Evolutionary conservation across 2,113 vertebrate species (phyloP).

Genomic region (Pipa parva): DNA sequence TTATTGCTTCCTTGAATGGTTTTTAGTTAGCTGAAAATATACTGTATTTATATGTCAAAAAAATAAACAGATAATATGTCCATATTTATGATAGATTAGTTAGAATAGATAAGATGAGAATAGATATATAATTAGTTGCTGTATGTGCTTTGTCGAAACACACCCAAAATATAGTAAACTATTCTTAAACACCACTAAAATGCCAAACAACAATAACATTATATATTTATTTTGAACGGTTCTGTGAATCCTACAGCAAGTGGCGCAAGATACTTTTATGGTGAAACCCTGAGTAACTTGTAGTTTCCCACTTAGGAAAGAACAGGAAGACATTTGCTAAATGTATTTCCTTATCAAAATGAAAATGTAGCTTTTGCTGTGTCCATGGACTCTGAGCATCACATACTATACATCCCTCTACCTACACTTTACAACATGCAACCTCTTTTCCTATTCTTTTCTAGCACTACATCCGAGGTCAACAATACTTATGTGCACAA

Average conservation of each 20-base stretch:
- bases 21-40: too few relatives aligned
- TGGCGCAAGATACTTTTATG: neutral
- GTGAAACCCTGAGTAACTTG: constrained; percentile 17
- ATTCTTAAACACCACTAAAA: too few relatives aligned
- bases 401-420: neutral
- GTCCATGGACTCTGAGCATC: neutral
- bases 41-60: too few relatives aligned
- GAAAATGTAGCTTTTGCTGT: constrained; percentile 27
- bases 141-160: too few relatives aligned
- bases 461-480: constrained; percentile 15
- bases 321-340: constrained; percentile 69
- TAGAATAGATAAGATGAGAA: too few relatives aligned
- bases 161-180: too few relatives aligned
- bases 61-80: too few relatives aligned
- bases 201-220: too few relatives aligned
- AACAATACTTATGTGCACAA: neutral
- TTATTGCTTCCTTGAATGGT: too few relatives aligned
- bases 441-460: neutral
- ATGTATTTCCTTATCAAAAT: constrained; percentile 63
- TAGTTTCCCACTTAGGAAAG: constrained; percentile 64
- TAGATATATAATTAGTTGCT: too few relatives aligned
- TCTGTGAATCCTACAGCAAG: neutral
- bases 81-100: too few relatives aligned
- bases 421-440: neutral
- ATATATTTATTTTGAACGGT: neutral